Conservation (phyloP, 2,113 vertebrate species). For the Lontra canadensis region DNA sequence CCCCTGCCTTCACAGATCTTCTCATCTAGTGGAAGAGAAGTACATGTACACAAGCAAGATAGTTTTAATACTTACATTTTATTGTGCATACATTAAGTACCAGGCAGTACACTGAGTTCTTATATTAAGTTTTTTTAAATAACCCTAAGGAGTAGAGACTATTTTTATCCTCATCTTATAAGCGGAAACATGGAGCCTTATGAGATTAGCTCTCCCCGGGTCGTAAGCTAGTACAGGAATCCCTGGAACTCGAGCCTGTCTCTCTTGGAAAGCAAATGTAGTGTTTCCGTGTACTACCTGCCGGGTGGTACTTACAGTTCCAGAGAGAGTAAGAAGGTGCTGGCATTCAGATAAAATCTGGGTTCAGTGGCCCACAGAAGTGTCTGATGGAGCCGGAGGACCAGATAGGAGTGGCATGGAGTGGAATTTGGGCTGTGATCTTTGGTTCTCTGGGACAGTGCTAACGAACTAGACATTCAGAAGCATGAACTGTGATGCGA, state of each 20-base stretch:
- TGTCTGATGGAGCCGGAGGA: not conserved
- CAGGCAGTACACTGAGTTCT: not conserved
- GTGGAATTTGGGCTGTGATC: not conserved
- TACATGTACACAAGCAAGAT: not conserved
- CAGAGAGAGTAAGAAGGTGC: not conserved
- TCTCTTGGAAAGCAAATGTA: not conserved
- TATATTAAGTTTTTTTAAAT: not conserved
- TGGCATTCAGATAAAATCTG: not conserved
- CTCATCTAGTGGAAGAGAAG: not conserved
- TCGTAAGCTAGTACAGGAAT: not conserved
- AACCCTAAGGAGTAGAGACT: not conserved
- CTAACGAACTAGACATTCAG: not conserved
- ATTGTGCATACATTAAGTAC: not conserved
- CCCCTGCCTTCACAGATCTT: not conserved
- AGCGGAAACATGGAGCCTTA: not conserved
- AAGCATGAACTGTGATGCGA: not conserved
- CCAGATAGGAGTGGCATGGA: not conserved
- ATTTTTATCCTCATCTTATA: not conserved
- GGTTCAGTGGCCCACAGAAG: rapidly evolving
- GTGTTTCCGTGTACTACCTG: rapidly evolving
- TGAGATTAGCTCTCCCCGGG: not conserved
- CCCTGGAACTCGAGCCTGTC: not conserved
- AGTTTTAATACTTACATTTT: not conserved
- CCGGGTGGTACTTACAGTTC: not conserved
- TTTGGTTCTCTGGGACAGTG: not conserved